Conservation (phyloP, 2,888 invertebrate species). For the Oscheius myriophilus region DNA sequence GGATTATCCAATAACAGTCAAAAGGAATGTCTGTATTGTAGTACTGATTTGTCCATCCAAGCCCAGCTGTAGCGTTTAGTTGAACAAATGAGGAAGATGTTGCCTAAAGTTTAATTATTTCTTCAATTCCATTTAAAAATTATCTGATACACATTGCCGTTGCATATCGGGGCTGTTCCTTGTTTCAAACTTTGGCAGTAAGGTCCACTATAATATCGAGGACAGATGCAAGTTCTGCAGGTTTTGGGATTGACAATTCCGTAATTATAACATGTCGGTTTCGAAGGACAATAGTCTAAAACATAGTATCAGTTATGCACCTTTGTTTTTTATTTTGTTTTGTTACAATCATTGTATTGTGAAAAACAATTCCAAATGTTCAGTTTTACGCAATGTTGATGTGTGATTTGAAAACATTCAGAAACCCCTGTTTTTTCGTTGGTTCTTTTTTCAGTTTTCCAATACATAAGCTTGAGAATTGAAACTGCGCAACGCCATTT, state of each 20-base stretch:
- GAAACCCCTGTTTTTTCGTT: too few species aligned
- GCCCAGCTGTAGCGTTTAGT: conserved; percentile 2
- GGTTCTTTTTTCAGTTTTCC: too few species aligned
- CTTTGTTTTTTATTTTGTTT: too few species aligned
- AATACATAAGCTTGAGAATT: too few species aligned
- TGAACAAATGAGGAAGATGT: neutral
- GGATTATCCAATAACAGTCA: conserved; percentile 11
- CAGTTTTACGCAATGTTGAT: too few species aligned
- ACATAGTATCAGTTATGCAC: too few species aligned
- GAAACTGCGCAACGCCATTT: too few species aligned
- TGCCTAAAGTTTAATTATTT: neutral
- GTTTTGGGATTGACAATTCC: conserved; percentile 20
- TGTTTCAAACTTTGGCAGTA: conserved; percentile 5
- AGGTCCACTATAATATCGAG: conserved; percentile 9
- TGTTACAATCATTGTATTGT: too few species aligned
- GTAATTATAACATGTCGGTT: neutral
- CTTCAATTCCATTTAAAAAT: too few species aligned
- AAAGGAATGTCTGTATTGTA: neutral
- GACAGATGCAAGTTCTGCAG: conserved; percentile 19
- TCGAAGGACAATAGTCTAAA: conserved; percentile 8
- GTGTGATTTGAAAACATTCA: too few species aligned
- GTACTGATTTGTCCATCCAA: neutral
- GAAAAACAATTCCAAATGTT: too few species aligned
- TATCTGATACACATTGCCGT: conserved; percentile 9
- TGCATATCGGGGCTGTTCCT: conserved; percentile 11